Percentiles rank a stretch among this genome's conserved stretches.
These are phyloP conservation scores for Tryphoninae sp. DNA, from an alignment of 2,888 invertebrate genomes.

Conservation along the genomic window DNA sequence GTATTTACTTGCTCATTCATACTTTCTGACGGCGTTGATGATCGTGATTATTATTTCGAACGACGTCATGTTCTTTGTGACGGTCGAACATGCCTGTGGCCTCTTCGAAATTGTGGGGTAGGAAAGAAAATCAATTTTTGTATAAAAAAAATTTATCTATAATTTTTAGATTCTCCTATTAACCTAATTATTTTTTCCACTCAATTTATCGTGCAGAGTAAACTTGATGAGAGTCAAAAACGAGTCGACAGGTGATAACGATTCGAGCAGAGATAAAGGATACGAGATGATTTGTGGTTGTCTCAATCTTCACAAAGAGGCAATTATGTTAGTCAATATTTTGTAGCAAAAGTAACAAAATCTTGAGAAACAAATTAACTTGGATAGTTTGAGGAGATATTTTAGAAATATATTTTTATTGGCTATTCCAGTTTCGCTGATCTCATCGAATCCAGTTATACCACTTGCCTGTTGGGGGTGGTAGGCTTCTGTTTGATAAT, in stretches of 20 bases:
- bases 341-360: neutral
- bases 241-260: neutral
- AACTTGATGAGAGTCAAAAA: conserved; percentile 26
- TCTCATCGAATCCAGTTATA: conserved; percentile 3
- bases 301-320: conserved; percentile 42
- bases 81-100: conserved; percentile 43
- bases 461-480: neutral
- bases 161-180: neutral
- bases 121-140: neutral
- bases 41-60: conserved; percentile 9
- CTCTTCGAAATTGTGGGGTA: conserved; percentile 48
- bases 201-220: neutral
- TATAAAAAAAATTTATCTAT: too few relatives aligned
- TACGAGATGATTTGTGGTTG: conserved; percentile 35
- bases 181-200: neutral
- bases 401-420: neutral
- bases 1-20: conserved; percentile 52
- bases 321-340: conserved; percentile 43
- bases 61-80: conserved; percentile 36
- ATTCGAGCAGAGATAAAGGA: neutral
- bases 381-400: neutral
- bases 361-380: neutral
- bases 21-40: conserved; percentile 1
- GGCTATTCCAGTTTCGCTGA: conserved; percentile 6
- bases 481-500: neutral